Conservation (phyloP, 1,140 invertebrate species). For the Onthophagus taurus region DNA sequence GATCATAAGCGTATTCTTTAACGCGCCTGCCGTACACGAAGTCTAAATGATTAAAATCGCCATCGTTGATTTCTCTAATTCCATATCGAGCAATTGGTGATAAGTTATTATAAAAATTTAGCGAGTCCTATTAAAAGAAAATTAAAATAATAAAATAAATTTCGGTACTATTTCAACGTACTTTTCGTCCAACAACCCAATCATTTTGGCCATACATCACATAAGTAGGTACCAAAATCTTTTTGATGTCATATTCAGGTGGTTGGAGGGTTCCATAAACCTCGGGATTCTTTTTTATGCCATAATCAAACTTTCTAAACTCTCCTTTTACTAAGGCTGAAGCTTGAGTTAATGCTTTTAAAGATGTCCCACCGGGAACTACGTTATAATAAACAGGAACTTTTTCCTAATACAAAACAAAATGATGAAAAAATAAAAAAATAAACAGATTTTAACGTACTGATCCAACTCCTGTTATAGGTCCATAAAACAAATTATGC, state of each 20-base stretch:
- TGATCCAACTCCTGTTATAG: conserved; percentile 24
- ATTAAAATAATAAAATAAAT: not conserved
- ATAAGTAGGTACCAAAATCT: conserved; percentile 29
- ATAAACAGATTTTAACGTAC: conserved; percentile 16
- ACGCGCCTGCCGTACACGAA: conserved; percentile 27
- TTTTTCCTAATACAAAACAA: conserved; percentile 23
- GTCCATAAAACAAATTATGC: conserved; percentile 30
- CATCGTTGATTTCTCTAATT: conserved; percentile 20
- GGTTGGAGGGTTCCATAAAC: conserved; percentile 23
- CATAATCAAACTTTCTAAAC: conserved; percentile 32
- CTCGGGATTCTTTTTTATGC: conserved; percentile 20
- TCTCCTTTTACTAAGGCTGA: conserved; percentile 26
- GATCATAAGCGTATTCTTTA: conserved; percentile 25
- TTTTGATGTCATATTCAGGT: conserved; percentile 28
- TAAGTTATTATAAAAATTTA: conserved; percentile 25
- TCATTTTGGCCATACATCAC: conserved; percentile 29
- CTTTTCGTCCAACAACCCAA: conserved; percentile 28
- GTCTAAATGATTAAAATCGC: conserved; percentile 31
- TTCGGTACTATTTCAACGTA: conserved; percentile 9
- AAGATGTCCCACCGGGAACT: conserved; percentile 29
- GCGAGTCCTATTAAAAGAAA: conserved; percentile 25
- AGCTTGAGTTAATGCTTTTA: conserved; percentile 30
- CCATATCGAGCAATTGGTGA: conserved; percentile 22
- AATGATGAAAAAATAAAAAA: not conserved
- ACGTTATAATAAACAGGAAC: conserved; percentile 31